Evolutionary conservation across 1,140 invertebrate genomes (phyloP).

Genomic region (Diplogasteroides magnus): DNA sequence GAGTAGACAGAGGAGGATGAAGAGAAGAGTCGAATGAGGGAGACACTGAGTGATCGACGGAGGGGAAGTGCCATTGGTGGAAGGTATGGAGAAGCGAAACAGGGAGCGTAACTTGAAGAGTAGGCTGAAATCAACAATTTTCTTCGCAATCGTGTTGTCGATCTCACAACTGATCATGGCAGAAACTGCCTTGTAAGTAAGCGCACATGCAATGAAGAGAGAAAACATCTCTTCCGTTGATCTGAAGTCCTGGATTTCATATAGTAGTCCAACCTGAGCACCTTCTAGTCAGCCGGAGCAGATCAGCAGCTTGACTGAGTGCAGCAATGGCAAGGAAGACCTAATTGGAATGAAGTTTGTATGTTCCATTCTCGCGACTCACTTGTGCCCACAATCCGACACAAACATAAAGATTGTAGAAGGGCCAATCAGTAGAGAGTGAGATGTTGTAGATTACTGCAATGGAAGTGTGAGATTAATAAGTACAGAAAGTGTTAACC

Average conservation of each 20-base stretch:
- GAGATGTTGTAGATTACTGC: conserved; percentile 57
- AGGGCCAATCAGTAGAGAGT: conserved; percentile 55
- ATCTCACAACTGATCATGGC: conserved; percentile 54
- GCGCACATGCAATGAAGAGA: conserved; percentile 58
- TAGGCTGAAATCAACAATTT: conserved; percentile 1
- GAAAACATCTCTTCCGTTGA: conserved; percentile 60
- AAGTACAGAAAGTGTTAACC: neutral
- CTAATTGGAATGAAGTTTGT: conserved; percentile 2
- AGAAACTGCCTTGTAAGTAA: conserved; percentile 56
- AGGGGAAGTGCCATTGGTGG: no score
- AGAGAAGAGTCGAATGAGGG: conserved; percentile 57
- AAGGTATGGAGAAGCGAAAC: neutral
- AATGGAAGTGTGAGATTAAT: no score
- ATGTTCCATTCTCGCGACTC: no score
- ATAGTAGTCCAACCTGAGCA: conserved; percentile 22
- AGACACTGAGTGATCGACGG: conserved; percentile 33
- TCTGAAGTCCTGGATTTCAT: conserved; percentile 36
- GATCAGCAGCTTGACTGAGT: conserved; percentile 55
- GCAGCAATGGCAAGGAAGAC: conserved; percentile 57
- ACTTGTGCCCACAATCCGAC: conserved; percentile 57
- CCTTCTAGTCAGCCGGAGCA: conserved; percentile 59
- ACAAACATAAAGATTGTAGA: conserved; percentile 57
- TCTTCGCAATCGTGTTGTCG: neutral
- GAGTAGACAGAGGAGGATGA: conserved; percentile 56
- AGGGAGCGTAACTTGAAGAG: conserved; percentile 25